phyloP scores from a whole-genome alignment of 2,888 invertebrate genomes.

The Linnaemya tessellans region DNA sequence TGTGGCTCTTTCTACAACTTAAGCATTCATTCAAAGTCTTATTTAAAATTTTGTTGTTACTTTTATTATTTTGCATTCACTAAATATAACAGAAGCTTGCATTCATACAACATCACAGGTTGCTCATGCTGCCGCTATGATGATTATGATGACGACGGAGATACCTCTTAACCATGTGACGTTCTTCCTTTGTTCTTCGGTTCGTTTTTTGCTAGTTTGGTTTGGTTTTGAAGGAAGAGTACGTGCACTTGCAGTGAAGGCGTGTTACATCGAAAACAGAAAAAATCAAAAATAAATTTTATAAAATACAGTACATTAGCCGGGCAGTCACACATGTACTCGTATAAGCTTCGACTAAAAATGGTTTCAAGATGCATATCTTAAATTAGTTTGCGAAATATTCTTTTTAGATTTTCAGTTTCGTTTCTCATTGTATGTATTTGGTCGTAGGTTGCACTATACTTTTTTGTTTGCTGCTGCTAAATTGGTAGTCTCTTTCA shows the following conservation, averaged over 20 bases:
- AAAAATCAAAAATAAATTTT: slow-evolving; percentile 24
- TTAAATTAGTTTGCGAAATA: slow-evolving; percentile 76
- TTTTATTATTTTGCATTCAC: slow-evolving; percentile 54
- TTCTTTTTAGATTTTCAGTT: slow-evolving; percentile 49
- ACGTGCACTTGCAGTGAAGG: slow-evolving; percentile 74
- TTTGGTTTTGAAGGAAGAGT: slow-evolving; percentile 57
- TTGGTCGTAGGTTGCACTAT: slow-evolving; percentile 56
- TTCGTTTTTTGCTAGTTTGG: slow-evolving; percentile 45
- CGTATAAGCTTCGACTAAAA: slow-evolving; percentile 49
- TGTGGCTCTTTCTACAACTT: slow-evolving; percentile 27
- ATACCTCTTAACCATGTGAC: slow-evolving; percentile 65
- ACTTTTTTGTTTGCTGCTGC: slow-evolving; percentile 60
- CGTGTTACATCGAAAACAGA: slow-evolving; percentile 67
- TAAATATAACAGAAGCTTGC: slow-evolving; percentile 69
- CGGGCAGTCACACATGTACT: slow-evolving; percentile 14
- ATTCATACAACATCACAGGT: slow-evolving; percentile 68
- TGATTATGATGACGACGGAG: slow-evolving; percentile 57
- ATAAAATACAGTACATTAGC: slow-evolving; percentile 48
- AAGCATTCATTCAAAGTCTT: slow-evolving; percentile 49
- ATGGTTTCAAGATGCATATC: slow-evolving; percentile 76
- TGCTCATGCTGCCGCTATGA: slow-evolving; percentile 63
- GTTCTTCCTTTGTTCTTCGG: slow-evolving; percentile 61
- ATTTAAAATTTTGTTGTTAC: slow-evolving; percentile 16
- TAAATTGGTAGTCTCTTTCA: slow-evolving; percentile 61
- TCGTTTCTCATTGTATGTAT: slow-evolving; percentile 27